phyloP scores from a whole-genome alignment of 2,113 vertebrate species.

The Crotalus helleri region DNA sequence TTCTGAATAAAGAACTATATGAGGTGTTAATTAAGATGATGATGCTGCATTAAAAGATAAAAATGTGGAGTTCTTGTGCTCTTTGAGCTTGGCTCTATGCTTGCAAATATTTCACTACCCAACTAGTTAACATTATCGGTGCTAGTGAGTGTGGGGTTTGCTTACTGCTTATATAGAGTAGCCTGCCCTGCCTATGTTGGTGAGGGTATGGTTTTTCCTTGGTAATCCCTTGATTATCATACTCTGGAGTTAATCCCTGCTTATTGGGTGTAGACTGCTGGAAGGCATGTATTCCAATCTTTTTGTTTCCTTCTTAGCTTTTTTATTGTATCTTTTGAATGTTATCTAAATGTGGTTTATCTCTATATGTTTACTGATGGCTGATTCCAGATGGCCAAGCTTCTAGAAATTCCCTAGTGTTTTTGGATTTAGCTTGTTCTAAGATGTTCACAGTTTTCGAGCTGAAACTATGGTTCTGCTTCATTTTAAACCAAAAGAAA shows the following conservation, averaged over 20 bases:
- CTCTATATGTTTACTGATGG: neutral
- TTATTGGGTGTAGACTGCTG: neutral
- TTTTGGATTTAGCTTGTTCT: neutral
- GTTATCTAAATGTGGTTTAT: neutral
- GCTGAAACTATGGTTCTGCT: neutral
- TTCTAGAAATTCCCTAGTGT: neutral
- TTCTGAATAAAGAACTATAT: conserved; percentile 31
- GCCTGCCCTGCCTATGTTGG: neutral
- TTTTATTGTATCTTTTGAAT: neutral
- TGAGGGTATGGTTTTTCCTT: neutral
- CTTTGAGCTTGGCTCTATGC: neutral
- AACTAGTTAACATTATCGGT: neutral
- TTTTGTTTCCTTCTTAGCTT: neutral
- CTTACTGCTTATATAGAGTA: neutral
- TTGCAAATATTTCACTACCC: neutral
- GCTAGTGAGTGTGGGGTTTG: neutral
- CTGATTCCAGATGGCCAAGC: neutral
- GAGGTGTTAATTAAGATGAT: conserved; percentile 15
- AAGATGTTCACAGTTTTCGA: neutral
- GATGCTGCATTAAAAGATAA: neutral
- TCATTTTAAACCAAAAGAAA: neutral
- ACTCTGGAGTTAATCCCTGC: neutral
- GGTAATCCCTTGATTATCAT: neutral
- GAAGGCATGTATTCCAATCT: neutral
- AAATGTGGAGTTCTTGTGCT: neutral